Evolutionary conservation across 2,888 invertebrate genomes (phyloP).

Genomic region (Lacanobia oleracea): DNA sequence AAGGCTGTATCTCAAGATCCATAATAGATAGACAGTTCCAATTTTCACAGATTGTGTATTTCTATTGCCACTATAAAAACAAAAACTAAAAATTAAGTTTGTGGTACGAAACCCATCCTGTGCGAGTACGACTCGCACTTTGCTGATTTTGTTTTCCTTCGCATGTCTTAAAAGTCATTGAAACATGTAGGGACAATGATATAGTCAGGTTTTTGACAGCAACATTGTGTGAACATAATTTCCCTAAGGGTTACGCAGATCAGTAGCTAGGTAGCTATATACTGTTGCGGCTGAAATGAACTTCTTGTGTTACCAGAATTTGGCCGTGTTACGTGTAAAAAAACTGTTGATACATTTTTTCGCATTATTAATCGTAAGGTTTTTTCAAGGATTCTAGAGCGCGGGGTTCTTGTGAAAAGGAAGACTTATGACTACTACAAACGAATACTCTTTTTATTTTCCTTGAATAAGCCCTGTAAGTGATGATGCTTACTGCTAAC

Average conservation of each 20-base stretch:
- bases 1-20: too few relatives aligned
- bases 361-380: neutral
- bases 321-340: too few relatives aligned
- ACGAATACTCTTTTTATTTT: neutral
- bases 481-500: neutral
- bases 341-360: neutral
- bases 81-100: too few relatives aligned
- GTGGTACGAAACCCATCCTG: too few relatives aligned
- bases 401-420: neutral
- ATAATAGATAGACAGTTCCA: too few relatives aligned
- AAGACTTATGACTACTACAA: neutral
- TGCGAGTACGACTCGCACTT: too few relatives aligned
- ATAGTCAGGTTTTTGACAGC: neutral
- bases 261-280: neutral
- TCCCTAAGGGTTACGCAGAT: conserved; percentile 38
- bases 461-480: neutral
- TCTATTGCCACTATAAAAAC: too few relatives aligned
- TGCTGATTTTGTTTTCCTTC: too few relatives aligned
- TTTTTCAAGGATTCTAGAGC: neutral
- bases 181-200: neutral
- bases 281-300: neutral
- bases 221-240: conserved; percentile 23
- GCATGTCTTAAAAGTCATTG: neutral
- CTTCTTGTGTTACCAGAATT: neutral
- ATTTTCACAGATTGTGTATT: too few relatives aligned